Evolutionary conservation across 2,888 invertebrate genomes (phyloP), one percentile per base, ranked within the genome.

Genomic region (Drosophila demipolita): DNA sequence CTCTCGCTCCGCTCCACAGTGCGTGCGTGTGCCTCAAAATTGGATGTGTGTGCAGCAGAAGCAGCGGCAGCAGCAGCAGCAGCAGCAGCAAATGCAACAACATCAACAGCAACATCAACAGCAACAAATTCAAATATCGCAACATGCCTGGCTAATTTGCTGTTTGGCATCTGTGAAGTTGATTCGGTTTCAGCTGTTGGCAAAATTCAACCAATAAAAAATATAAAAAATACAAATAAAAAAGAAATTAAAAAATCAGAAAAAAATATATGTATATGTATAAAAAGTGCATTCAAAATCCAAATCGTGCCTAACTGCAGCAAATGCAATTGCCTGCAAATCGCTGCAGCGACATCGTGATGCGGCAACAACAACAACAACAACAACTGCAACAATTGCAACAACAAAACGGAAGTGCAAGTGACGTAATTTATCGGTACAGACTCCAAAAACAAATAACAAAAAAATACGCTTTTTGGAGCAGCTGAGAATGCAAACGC

Each of bases 321-420:
- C 74, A 75, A 79, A 62, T 62, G 69, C 75, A 77, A 76, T 72
- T 75, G 82, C 86, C 77, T 64, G 61, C 75, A 50, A 71, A 53
- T 40, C 54, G 38, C 54, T 26, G 36, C 66, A 53, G 55, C 79
- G 62, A 61, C 66, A 53, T 61, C 42, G 66, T 67, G 73, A 60
- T 75, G 73, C 72, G 66, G 50, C 73, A 38, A 53, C 23, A 17
- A 49, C 67, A 54, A 53, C 23, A 17, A 49, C 67, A 54, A 57
- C 65, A 57, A 38, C 83, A 80, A 73, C 60, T 40, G 15, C 55
- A 61, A 42, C 74, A 35, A 52, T 58, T 66, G 65, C 83, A 82
- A 66, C 67, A 63, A 53, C 53, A 79, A 81, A 89, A 85, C 85
- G 89, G 85, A 89, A 87, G 89, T 89, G 87, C 89, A 87, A 85